These are phyloP conservation scores for Bubalus kerabau DNA, from an alignment of 2,113 vertebrate genomes.

Conservation along the genomic window DNA sequence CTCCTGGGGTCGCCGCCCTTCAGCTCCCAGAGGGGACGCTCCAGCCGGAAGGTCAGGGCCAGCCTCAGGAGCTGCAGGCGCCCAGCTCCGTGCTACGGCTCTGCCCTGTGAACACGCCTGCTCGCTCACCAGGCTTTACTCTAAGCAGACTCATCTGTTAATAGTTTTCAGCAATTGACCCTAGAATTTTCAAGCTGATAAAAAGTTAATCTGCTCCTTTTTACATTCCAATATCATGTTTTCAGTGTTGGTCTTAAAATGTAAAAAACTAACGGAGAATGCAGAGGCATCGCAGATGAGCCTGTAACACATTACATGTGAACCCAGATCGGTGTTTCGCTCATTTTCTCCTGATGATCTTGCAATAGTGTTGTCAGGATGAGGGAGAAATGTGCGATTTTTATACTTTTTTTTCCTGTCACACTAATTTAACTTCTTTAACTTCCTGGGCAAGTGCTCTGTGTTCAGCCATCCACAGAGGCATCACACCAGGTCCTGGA, in stretches of 20 bases:
- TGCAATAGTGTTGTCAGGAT: accelerated
- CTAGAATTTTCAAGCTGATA: not conserved
- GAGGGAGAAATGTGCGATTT: accelerated
- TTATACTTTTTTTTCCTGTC: accelerated
- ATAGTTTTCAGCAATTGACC: not conserved
- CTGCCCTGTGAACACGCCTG: accelerated
- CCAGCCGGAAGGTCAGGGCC: not conserved
- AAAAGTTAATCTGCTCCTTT: not conserved
- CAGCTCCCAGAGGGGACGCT: accelerated
- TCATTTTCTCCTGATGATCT: accelerated
- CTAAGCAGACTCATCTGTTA: not conserved
- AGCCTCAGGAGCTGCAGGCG: accelerated
- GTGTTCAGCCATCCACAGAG: accelerated
- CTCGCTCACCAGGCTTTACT: not conserved
- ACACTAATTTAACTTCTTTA: accelerated
- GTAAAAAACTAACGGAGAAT: not conserved
- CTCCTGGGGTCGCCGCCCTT: accelerated
- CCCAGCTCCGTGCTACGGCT: accelerated
- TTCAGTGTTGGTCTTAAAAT: not conserved
- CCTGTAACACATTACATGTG: accelerated
- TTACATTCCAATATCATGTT: not conserved
- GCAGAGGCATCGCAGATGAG: not conserved
- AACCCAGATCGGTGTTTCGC: not conserved
- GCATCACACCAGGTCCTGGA: not conserved
- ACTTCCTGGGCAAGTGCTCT: accelerated